These are phyloP conservation scores for Sandelia bainsii DNA, from an alignment of 2,797 vertebrate genomes.

Conservation along the genomic window DNA sequence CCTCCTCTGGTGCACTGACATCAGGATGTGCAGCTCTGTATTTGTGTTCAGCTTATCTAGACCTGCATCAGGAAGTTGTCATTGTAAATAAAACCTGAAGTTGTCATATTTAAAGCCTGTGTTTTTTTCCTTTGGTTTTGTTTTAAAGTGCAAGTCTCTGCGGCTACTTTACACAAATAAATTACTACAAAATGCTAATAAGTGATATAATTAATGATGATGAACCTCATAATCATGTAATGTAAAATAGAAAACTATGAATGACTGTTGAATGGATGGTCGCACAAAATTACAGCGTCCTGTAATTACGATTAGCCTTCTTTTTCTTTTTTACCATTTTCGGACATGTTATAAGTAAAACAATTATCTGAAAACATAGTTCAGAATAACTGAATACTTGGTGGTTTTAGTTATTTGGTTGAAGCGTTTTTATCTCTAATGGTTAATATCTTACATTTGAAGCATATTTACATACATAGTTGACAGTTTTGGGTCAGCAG, in stretches of 20 bases:
- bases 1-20: conserved; percentile 10
- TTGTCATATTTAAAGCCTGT: not conserved
- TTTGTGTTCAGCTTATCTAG: conserved; percentile 15
- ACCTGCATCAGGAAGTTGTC: conserved; percentile 9
- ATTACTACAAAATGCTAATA: not conserved
- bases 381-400: not conserved
- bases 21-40: conserved; percentile 27
- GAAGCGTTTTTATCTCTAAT: conserved; percentile 6
- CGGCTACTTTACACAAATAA: not conserved
- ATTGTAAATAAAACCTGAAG: conserved; percentile 4
- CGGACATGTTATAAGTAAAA: no score
- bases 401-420: conserved; percentile 3
- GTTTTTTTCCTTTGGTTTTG: not conserved
- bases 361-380: no score
- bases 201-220: not conserved
- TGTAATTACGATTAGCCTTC: no score
- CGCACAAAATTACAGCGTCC: no score
- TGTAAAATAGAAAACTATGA: not conserved
- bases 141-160: not conserved
- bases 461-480: conserved; percentile 21
- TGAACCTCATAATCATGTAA: not conserved
- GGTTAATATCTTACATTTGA: conserved; percentile 2
- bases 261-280: no score
- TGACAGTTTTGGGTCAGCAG: conserved; percentile 56
- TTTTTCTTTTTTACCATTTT: no score